Evolutionary conservation across 2,113 vertebrate genomes (phyloP), one percentile per base, ranked within the genome.

Genomic region (Tupaia chinensis): DNA sequence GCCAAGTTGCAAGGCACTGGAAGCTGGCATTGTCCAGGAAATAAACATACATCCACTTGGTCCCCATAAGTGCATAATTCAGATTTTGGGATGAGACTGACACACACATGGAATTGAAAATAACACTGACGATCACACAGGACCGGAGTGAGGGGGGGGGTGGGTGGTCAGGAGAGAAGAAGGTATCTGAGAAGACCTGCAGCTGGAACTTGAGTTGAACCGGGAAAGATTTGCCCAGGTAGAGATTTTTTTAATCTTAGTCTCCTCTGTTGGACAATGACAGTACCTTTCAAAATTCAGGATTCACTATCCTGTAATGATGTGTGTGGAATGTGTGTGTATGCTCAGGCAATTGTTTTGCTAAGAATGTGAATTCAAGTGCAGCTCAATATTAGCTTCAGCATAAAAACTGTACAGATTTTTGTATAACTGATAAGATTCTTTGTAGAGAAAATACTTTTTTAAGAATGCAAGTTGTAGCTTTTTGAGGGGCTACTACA

Each of bases 281-380:
- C 9, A 9, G 10, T 60, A 23, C 29, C 73, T 34, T 9, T n/a
- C 23, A 34, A 25, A 3, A 2, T 11, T 70, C 34, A 22, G 60
- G 3, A 8, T 1, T 3, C 12, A 25, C 2, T 1, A 44, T 0
- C 3, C 73, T n/a, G n/a, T n/a, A n/a, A n/a, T n/a, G n/a, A n/a
- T n/a, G n/a, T n/a, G n/a, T n/a, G n/a, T n/a, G n/a, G n/a, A n/a
- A n/a, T n/a, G n/a, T n/a, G n/a, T n/a, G n/a, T n/a, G n/a, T n/a
- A n/a, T n/a, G n/a, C n/a, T n/a, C n/a, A n/a, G n/a, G n/a, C n/a
- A n/a, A n/a, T n/a, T n/a, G n/a, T n/a, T n/a, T n/a, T n/a, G n/a
- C n/a, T n/a, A n/a, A n/a, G n/a, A n/a, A n/a, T n/a, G n/a, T n/a
- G n/a, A n/a, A n/a, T n/a, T n/a, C n/a, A n/a, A n/a, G n/a, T n/a